These are phyloP conservation scores for Agonopterix arenella DNA, from an alignment of 2,888 invertebrate species.

Conservation along the genomic window DNA sequence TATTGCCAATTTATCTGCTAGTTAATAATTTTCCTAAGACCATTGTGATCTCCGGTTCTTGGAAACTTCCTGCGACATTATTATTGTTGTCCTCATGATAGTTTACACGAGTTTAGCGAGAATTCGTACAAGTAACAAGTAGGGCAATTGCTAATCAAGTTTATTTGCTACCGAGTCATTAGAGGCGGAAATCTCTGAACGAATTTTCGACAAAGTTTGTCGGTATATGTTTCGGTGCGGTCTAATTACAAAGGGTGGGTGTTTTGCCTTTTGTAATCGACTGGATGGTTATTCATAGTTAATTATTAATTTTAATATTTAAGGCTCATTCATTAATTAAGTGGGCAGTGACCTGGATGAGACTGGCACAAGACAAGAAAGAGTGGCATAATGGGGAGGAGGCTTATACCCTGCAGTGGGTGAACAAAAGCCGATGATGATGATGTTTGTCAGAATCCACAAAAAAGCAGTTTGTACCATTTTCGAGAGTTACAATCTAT, in stretches of 20 bases:
- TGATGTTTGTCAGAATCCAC: no score
- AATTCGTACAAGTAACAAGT: slow-evolving; percentile 32
- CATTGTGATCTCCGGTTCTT: no score
- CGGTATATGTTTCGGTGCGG: slow-evolving; percentile 33
- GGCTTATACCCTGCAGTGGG: no score
- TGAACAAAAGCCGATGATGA: no score
- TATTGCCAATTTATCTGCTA: no score
- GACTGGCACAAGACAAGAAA: no score
- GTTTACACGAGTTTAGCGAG: slow-evolving; percentile 29
- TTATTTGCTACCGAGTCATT: slow-evolving; percentile 46
- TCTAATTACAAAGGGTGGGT: slow-evolving; percentile 30
- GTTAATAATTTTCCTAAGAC: no score
- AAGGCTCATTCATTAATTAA: no score
- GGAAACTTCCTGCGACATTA: background rate
- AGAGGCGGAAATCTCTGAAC: slow-evolving; percentile 32
- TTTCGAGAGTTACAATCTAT: no score
- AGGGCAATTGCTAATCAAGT: slow-evolving; percentile 45
- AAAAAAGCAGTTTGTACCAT: no score
- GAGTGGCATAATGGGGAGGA: no score
- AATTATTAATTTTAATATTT: background rate
- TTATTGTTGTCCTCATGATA: slow-evolving; percentile 27
- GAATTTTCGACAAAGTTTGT: slow-evolving; percentile 36
- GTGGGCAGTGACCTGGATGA: no score
- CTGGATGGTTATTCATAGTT: background rate
- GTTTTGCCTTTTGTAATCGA: slow-evolving; percentile 13